Evolutionary conservation across 2,888 invertebrate species (phyloP).

Genomic region (Idaea straminata): DNA sequence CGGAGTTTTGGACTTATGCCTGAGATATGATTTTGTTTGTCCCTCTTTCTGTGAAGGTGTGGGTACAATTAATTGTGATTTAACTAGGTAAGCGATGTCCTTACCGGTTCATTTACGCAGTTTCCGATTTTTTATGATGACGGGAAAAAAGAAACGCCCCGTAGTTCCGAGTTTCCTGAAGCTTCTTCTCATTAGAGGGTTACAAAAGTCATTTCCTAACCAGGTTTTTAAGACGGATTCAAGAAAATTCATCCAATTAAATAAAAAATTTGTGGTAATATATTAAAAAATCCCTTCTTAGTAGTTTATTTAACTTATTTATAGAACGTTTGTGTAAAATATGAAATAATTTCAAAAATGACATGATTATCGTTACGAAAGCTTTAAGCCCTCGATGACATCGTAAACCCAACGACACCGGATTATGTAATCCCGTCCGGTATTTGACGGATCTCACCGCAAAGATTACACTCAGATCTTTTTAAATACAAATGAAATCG

Average conservation of each 20-base stretch:
- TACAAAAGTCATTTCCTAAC: too few relatives aligned
- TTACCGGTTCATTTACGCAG: too few relatives aligned
- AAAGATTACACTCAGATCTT: neutral
- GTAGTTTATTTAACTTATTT: neutral
- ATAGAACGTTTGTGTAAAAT: neutral
- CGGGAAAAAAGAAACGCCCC: too few relatives aligned
- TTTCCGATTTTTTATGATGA: too few relatives aligned
- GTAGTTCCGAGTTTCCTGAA: too few relatives aligned
- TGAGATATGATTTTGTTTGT: constrained; percentile 1
- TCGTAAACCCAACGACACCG: neutral
- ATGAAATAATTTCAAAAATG: neutral
- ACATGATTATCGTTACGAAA: neutral
- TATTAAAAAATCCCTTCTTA: too few relatives aligned
- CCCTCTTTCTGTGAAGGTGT: neutral
- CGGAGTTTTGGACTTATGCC: neutral
- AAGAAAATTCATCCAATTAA: too few relatives aligned
- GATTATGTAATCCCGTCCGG: neutral
- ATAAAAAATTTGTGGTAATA: too few relatives aligned
- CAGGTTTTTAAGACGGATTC: too few relatives aligned
- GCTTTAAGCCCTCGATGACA: neutral
- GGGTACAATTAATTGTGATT: neutral
- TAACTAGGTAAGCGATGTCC: neutral
- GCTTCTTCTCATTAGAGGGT: too few relatives aligned
- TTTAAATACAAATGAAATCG: neutral
- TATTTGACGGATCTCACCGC: neutral